Conservation (phyloP, 1,140 invertebrate species). For the Tribolium madens region DNA sequence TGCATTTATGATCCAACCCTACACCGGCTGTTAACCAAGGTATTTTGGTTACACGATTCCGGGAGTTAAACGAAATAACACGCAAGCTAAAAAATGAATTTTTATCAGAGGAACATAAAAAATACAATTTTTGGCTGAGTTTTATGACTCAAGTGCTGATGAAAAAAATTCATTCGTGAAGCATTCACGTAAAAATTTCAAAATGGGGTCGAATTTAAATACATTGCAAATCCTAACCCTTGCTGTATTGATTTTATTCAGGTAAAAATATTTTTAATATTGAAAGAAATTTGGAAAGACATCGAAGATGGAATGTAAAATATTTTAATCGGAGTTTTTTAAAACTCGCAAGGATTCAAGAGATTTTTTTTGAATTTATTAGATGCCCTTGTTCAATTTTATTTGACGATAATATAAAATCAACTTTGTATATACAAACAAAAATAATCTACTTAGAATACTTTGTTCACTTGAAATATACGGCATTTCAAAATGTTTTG, state of each 20-base stretch:
- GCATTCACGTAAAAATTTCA: neutral
- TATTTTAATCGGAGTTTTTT: constrained; percentile 19
- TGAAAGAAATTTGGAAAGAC: constrained; percentile 8
- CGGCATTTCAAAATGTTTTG: too few relatives aligned
- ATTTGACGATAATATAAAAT: too few relatives aligned
- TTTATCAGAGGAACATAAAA: too few relatives aligned
- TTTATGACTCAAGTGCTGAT: too few relatives aligned
- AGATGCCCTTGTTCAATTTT: neutral
- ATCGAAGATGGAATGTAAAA: constrained; percentile 3
- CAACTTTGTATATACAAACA: too few relatives aligned
- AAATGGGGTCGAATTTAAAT: constrained; percentile 16
- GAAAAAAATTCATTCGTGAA: neutral
- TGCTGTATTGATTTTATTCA: constrained; percentile 32
- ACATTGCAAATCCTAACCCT: constrained; percentile 4
- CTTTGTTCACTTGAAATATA: too few relatives aligned
- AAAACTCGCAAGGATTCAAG: neutral
- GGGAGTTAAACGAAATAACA: too few relatives aligned
- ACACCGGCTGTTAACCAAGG: neutral
- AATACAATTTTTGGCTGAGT: too few relatives aligned
- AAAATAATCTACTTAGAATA: too few relatives aligned
- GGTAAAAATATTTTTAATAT: constrained; percentile 36
- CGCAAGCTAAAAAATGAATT: too few relatives aligned
- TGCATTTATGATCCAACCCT: neutral
- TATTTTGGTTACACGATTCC: neutral
- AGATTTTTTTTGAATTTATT: constrained; percentile 16